Base-by-base conservation (phyloP, 2,888 invertebrate genomes). In the Kuschelorhynchus macadamiae region DNA sequence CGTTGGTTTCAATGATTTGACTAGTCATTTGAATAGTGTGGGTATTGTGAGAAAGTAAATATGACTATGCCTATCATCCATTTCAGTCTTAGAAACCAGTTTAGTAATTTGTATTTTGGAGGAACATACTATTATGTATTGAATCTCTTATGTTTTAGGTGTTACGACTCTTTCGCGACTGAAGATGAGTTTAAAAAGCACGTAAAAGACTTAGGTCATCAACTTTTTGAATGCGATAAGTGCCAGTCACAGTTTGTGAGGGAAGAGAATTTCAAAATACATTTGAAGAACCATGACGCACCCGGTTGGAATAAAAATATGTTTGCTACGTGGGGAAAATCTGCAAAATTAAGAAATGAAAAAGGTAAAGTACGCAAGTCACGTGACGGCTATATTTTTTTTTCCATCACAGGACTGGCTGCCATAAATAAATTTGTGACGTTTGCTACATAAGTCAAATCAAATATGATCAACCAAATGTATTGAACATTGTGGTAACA, bases 301-400 rank as follows among this genome's bases (percentile, higher is more conserved):
- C 69, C 69, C 11, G 69, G 69, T 17, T 70, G 69, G 69, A 70
- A 70, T 44, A 70, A 70, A 32, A 70, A 70, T 39, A 65, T 65
- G 65, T 70, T 65, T 32, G 61, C 64, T 12, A 55, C 47, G 1
- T 70, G 64, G 60, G 69, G 69, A n/a, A 59, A 60, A 47, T 69
- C 69, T 2, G 69, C 69, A 0, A 47, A 64, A 21, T 52, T 60
- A 36, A 18, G 69, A 20, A 70, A 70, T 16, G 65, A 65, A 11
- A 70, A 70, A 46, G 68, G 68, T 69, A 52, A 49, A 18, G 14
- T 50, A 32, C n/a, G 12, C 25, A 47, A n/a, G 14, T 3, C 39
- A n/a, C n/a, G 4, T n/a, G n/a, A n/a, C n/a, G n/a, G n/a, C n/a
- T n/a, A n/a, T n/a, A n/a, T n/a, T n/a, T n/a, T n/a, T n/a, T n/a